Conservation (phyloP, 2,888 invertebrate species). For the Ctena decussata region DNA sequence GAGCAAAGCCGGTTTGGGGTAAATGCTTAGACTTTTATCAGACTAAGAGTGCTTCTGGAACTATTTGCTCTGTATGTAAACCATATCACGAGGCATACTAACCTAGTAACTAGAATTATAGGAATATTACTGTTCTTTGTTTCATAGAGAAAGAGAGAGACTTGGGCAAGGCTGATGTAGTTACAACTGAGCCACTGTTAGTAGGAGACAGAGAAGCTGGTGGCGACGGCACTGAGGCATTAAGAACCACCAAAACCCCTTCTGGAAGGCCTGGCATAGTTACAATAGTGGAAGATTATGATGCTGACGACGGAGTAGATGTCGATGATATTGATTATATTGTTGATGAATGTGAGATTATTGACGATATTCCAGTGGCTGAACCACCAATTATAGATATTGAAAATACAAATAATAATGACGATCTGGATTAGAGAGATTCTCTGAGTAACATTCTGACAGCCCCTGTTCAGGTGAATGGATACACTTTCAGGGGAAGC, state of each 20-base stretch:
- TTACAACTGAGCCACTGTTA: background rate
- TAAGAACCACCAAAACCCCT: background rate
- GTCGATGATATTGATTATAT: background rate
- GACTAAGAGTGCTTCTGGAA: no score
- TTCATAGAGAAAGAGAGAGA: background rate
- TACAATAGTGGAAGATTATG: background rate
- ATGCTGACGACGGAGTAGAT: background rate
- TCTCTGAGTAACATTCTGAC: no score
- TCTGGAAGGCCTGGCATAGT: background rate
- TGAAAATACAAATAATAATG: conserved; percentile 3
- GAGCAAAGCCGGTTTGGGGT: no score
- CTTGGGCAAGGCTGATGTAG: background rate
- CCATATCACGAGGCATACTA: no score
- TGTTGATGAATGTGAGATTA: background rate
- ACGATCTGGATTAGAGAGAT: background rate
- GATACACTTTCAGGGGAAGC: no score
- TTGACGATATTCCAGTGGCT: background rate
- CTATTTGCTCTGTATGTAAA: no score
- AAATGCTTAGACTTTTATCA: no score
- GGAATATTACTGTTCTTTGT: background rate
- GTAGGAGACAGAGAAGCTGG: conserved; percentile 12
- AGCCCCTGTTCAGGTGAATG: no score
- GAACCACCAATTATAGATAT: background rate
- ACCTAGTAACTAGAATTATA: no score
- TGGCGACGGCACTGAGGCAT: conserved; percentile 1